A percentile compares a stretch with the other conserved stretches of the same genome.
Evolutionary conservation across 2,113 vertebrate species (phyloP).

Genomic region (Campylorhamphus procurvoides): DNA sequence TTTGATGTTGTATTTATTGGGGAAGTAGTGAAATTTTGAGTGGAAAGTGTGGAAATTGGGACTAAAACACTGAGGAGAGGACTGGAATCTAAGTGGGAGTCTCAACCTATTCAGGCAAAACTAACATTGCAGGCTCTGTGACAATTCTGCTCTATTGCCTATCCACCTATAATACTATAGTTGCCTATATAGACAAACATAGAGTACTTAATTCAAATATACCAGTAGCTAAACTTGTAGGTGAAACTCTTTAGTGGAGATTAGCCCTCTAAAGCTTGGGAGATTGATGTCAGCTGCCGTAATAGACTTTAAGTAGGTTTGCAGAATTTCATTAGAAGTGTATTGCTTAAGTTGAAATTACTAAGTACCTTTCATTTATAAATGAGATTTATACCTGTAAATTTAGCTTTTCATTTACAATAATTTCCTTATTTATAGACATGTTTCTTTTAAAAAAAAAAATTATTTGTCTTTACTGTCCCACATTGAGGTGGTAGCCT

Average conservation of each 20-base stretch:
- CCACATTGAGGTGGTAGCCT: background rate
- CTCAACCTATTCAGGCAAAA: background rate
- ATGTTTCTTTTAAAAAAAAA: background rate
- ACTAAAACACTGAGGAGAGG: background rate
- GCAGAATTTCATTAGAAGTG: conserved; percentile 61
- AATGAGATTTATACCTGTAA: conserved; percentile 57
- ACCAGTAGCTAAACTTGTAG: conserved; percentile 54
- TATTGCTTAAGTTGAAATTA: conserved; percentile 66
- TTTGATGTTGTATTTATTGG: background rate
- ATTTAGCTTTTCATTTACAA: conserved; percentile 25
- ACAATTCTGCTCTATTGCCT: background rate
- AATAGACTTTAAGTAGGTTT: conserved; percentile 71
- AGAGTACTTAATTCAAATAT: conserved; percentile 21
- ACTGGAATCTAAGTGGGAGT: background rate
- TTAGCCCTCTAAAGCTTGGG: conserved; percentile 51
- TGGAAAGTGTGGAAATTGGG: background rate
- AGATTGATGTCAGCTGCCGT: conserved; percentile 62
- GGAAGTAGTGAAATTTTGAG: background rate
- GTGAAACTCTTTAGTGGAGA: conserved; percentile 60
- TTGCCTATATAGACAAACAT: conserved; percentile 1
- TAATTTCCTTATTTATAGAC: conserved; percentile 10
- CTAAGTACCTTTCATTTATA: conserved; percentile 61
- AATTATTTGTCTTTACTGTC: background rate
- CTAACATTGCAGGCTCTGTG: fast-evolving
- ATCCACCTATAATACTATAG: background rate